These are phyloP conservation scores for Conus betulinus DNA, from an alignment of 1,140 invertebrate species.

Conservation along the genomic window DNA sequence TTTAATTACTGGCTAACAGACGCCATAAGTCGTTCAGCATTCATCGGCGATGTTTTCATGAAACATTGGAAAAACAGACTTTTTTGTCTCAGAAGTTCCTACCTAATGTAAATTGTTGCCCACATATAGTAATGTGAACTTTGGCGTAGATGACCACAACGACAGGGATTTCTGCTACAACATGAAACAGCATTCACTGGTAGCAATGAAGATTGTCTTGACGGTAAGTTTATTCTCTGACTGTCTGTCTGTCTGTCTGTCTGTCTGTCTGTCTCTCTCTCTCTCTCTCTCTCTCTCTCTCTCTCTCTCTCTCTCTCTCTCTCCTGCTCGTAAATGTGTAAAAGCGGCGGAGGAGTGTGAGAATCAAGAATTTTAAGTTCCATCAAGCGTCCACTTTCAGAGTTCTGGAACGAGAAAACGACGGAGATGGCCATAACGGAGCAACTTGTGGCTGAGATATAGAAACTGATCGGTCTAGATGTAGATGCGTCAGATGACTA, in stretches of 20 bases:
- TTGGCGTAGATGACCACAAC: background rate
- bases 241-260: background rate
- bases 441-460: no score
- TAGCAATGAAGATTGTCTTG: no score
- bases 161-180: background rate
- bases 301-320: slow-evolving; percentile 14
- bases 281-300: slow-evolving; percentile 1
- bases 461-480: no score
- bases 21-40: no score
- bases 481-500: no score
- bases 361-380: background rate
- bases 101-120: background rate
- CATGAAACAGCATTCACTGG: background rate
- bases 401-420: background rate
- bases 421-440: no score
- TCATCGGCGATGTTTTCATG: no score
- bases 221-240: background rate
- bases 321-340: background rate
- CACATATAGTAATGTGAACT: no score
- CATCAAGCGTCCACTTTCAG: background rate
- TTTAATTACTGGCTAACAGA: no score
- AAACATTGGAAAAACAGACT: background rate
- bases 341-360: background rate
- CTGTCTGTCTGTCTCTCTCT: background rate
- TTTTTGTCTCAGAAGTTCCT: background rate